A percentile compares a stretch with the other conserved stretches of the same genome.
Conservation (phyloP, 2,888 invertebrate genomes). For the Caenorhabditis sp. region DNA sequence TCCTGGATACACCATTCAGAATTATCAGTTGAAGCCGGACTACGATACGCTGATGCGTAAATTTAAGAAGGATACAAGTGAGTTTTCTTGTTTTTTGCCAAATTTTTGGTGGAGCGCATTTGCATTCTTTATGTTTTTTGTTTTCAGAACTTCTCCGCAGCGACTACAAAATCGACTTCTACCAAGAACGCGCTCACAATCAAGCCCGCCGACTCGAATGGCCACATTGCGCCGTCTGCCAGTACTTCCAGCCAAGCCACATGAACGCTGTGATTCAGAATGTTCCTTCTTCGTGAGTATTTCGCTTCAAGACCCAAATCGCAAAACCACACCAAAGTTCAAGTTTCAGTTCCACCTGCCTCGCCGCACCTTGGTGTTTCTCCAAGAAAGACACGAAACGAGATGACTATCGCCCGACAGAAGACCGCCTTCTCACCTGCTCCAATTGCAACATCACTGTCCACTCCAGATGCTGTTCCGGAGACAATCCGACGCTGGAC, state of each 20-base stretch:
- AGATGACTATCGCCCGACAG: slow-evolving; percentile 64
- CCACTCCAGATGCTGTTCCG: slow-evolving; percentile 85
- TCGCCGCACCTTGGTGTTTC: slow-evolving; percentile 83
- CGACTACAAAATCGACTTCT: slow-evolving; percentile 83
- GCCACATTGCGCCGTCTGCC: slow-evolving; percentile 86
- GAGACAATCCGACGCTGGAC: slow-evolving; percentile 3
- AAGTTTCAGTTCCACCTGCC: slow-evolving; percentile 67
- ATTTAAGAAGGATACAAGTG: slow-evolving; percentile 31
- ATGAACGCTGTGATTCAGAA: slow-evolving; percentile 29
- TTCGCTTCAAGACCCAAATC: background rate
- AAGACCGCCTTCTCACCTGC: slow-evolving; percentile 85
- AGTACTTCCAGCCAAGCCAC: slow-evolving; percentile 84
- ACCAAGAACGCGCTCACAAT: slow-evolving; percentile 61
- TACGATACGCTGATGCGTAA: slow-evolving; percentile 34
- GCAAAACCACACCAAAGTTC: no score
- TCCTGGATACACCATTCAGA: slow-evolving; percentile 12
- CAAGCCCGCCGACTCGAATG: slow-evolving; percentile 71
- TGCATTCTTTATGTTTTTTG: background rate
- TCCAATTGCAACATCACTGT: slow-evolving; percentile 86
- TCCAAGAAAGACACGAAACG: slow-evolving; percentile 69
- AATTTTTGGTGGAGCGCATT: background rate
- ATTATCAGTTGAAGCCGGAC: slow-evolving; percentile 10
- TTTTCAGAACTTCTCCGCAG: slow-evolving; percentile 78
- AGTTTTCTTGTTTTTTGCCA: background rate
- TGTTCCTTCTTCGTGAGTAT: slow-evolving; percentile 21